Percentiles rank a stretch among this genome's conserved stretches.
Conservation (phyloP, 2,888 invertebrate species). For the Mycalesis mineus region DNA sequence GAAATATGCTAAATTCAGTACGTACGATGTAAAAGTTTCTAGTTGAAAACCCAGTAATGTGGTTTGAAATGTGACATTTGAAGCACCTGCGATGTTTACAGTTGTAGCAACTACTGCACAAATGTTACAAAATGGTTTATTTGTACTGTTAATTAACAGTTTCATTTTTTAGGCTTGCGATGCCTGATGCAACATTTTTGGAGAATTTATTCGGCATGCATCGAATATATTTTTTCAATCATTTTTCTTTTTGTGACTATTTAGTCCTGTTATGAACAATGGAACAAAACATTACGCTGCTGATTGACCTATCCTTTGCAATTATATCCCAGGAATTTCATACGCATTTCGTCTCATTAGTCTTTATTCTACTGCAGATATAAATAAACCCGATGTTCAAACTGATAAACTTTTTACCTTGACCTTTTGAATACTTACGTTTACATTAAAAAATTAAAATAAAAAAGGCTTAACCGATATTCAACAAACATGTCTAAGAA, state of each 20-base stretch:
- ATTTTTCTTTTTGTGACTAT: background rate
- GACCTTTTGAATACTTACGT: too few relatives aligned
- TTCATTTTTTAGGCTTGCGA: slow-evolving; percentile 11
- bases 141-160: slow-evolving; percentile 14
- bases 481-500: too few relatives aligned
- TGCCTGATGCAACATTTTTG: slow-evolving; percentile 1
- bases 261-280: background rate
- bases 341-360: too few relatives aligned
- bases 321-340: too few relatives aligned
- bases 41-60: background rate
- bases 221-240: background rate
- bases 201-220: background rate
- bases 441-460: too few relatives aligned
- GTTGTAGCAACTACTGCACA: slow-evolving; percentile 7
- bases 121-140: slow-evolving; percentile 9
- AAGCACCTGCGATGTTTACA: slow-evolving; percentile 20
- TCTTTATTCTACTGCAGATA: too few relatives aligned
- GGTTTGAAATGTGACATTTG: slow-evolving; percentile 15
- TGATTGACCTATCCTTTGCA: too few relatives aligned
- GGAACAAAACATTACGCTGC: background rate
- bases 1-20: too few relatives aligned
- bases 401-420: too few relatives aligned
- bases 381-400: too few relatives aligned
- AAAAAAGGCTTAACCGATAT: too few relatives aligned
- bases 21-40: too few relatives aligned